These are phyloP conservation scores for Agapornis roseicollis DNA, from an alignment of 2,113 vertebrate species.

Conservation along the genomic window DNA sequence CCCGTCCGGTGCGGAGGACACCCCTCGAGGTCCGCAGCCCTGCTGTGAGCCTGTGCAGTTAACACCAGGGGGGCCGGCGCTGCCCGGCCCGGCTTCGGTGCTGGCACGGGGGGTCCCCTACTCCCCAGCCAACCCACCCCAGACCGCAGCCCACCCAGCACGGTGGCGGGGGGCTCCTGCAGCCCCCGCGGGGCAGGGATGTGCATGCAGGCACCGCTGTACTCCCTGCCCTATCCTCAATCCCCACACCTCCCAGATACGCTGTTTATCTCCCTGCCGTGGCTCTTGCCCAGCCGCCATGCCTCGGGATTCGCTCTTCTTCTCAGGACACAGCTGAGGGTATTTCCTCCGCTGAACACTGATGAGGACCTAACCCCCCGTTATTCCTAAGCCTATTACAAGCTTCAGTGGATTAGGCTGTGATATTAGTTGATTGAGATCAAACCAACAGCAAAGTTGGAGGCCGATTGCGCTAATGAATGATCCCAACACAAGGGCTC, in stretches of 20 bases:
- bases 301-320: not conserved
- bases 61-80: accelerated
- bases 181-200: not conserved
- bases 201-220: not conserved
- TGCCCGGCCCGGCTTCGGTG: not conserved
- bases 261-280: accelerated
- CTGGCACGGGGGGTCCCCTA: too few species aligned
- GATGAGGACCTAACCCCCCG: not conserved
- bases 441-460: not conserved
- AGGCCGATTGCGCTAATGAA: not conserved
- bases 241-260: not conserved
- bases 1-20: not conserved
- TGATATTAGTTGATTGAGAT: not conserved
- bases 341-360: not conserved
- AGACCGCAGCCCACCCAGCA: not conserved
- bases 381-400: conserved; percentile 22
- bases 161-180: not conserved
- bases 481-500: not conserved
- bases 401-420: not conserved
- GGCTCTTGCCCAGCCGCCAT: accelerated
- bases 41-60: not conserved
- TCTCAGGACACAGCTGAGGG: not conserved
- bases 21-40: not conserved
- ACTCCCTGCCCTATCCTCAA: not conserved
- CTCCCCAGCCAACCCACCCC: not conserved